A percentile compares a stretch with the other conserved stretches of the same genome.
Evolutionary conservation across 2,113 vertebrate species (phyloP).

Genomic region (Aythya baeri): DNA sequence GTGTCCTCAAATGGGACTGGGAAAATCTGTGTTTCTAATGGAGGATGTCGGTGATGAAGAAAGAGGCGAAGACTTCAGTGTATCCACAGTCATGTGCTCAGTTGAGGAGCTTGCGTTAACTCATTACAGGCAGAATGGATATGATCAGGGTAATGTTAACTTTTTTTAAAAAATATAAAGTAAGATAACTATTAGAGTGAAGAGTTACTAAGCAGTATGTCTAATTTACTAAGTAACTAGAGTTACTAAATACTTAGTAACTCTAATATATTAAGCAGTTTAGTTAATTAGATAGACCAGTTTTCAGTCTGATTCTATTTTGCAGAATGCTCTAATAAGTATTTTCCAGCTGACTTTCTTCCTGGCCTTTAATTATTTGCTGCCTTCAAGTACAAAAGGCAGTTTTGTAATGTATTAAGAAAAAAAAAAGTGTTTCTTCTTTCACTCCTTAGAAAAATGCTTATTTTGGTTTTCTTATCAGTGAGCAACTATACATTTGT

Average conservation of each 20-base stretch:
- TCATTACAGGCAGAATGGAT: slow-evolving; percentile 87
- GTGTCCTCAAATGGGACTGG: slow-evolving; percentile 88
- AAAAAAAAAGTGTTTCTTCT: neutral
- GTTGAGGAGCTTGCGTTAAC: slow-evolving; percentile 91
- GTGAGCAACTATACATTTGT: neutral
- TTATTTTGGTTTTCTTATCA: neutral
- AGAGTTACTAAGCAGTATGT: neutral
- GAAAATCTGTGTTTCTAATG: slow-evolving; percentile 90
- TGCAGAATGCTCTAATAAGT: neutral
- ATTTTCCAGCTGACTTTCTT: neutral
- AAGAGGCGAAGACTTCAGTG: neutral
- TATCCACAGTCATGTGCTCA: slow-evolving; percentile 86
- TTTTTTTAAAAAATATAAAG: neutral
- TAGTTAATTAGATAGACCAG: neutral
- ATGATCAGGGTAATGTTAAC: slow-evolving; percentile 87
- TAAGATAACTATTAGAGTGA: neutral
- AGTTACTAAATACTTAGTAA: too few relatives aligned
- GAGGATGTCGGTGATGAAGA: slow-evolving; percentile 59
- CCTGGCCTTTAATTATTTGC: neutral
- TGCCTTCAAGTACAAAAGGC: neutral
- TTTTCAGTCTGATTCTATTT: neutral
- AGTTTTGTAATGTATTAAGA: neutral
- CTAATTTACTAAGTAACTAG: too few relatives aligned
- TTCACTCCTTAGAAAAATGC: neutral
- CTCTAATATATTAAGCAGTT: neutral